These are phyloP conservation scores for Rhinolophus sinicus DNA, from an alignment of 2,113 vertebrate genomes.

Conservation along the genomic window DNA sequence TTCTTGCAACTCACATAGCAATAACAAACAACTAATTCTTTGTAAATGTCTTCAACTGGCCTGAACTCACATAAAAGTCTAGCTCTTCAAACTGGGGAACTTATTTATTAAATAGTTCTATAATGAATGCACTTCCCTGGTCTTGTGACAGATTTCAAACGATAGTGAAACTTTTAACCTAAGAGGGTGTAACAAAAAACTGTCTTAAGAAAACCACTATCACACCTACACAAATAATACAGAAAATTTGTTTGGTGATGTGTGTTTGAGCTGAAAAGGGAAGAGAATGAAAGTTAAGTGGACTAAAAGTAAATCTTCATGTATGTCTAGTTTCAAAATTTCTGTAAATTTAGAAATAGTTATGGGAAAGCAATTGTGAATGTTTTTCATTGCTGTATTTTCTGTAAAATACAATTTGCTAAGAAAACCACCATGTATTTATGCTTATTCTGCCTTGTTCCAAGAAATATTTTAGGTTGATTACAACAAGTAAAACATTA, in stretches of 20 bases:
- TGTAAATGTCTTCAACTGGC: slow-evolving; percentile 84
- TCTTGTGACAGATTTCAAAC: slow-evolving; percentile 75
- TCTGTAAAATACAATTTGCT: slow-evolving; percentile 10
- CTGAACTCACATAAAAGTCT: slow-evolving; percentile 82
- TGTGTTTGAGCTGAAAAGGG: background rate
- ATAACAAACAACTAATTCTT: slow-evolving; percentile 90
- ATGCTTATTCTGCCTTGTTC: background rate
- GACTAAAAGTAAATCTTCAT: slow-evolving; percentile 6
- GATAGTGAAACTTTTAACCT: slow-evolving; percentile 56
- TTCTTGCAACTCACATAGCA: slow-evolving; percentile 88
- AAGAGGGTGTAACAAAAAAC: slow-evolving; percentile 47
- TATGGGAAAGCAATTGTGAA: background rate
- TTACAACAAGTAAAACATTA: background rate
- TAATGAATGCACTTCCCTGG: slow-evolving; percentile 73
- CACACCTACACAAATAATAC: slow-evolving; percentile 33
- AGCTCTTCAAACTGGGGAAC: slow-evolving; percentile 69
- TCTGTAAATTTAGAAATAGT: slow-evolving; percentile 14
- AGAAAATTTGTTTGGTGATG: slow-evolving; percentile 18
- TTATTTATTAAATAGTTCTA: slow-evolving; percentile 79
- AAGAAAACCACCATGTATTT: background rate
- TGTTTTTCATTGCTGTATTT: slow-evolving; percentile 14
- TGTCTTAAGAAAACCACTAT: slow-evolving; percentile 68
- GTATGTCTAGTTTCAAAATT: slow-evolving; percentile 20
- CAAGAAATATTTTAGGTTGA: slow-evolving; percentile 26
- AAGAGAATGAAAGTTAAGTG: slow-evolving; percentile 46